These are phyloP conservation scores for Heliocidaris erythrogramma DNA, from an alignment of 35 echinoderm and acorn worm species.

Conservation along the genomic window DNA sequence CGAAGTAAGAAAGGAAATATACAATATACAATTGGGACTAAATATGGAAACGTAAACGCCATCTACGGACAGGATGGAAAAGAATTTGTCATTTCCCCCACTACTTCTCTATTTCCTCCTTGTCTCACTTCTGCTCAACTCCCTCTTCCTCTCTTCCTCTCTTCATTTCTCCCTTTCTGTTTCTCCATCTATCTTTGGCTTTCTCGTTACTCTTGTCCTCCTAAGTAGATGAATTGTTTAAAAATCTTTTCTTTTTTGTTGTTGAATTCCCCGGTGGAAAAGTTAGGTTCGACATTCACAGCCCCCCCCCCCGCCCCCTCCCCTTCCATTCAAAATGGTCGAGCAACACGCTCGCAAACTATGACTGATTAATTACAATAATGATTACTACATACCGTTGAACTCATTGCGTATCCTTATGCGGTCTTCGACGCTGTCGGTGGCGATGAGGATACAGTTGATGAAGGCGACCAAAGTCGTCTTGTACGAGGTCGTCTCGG, in stretches of 20 bases:
- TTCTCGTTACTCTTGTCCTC: too few species aligned
- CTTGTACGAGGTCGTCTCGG: slow-evolving; percentile 76
- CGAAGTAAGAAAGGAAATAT: too few species aligned
- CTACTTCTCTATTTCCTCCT: neutral
- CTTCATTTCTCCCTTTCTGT: neutral
- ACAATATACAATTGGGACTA: too few species aligned
- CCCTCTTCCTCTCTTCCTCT: neutral
- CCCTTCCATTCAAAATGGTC: too few species aligned
- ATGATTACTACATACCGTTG: slow-evolving; percentile 65
- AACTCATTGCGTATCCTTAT: slow-evolving; percentile 88
- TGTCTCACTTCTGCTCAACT: neutral
- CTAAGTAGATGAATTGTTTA: too few species aligned
- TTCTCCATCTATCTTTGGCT: too few species aligned
- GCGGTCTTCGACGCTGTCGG: slow-evolving; percentile 79
- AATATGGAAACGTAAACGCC: neutral
- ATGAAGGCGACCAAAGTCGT: slow-evolving; percentile 87
- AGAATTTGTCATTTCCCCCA: neutral
- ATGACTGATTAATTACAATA: too few species aligned
- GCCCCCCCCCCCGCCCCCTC: too few species aligned
- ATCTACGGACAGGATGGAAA: neutral
- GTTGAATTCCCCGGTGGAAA: too few species aligned
- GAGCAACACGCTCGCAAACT: too few species aligned
- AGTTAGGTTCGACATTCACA: too few species aligned
- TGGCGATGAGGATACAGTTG: slow-evolving; percentile 85
- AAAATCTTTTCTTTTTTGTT: too few species aligned